Evolutionary conservation across 2,113 vertebrate species (phyloP), one percentile per base, ranked within the genome.

Genomic region (Salvelinus alpinus): DNA sequence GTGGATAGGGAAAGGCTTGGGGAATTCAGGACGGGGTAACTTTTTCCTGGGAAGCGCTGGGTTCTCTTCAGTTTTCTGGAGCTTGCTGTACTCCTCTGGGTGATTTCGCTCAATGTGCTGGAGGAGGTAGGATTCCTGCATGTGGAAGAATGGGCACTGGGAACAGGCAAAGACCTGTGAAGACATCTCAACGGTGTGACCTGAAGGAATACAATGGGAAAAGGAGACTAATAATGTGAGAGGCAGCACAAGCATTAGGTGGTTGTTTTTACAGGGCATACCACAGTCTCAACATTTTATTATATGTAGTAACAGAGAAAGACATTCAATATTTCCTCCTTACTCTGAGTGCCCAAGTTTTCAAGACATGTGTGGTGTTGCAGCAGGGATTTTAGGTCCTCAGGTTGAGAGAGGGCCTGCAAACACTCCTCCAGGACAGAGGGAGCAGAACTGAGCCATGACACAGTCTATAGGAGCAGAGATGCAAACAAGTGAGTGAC

Each of bases 81-180:
- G 76, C 65, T 76, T 84, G 75, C 16, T 20, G 69, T 83, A 78
- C 64, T 83, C 75, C 51, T 88, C 86, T 4, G 87, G 88, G 79
- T 90, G 90, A 51, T 79, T 85, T 68, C 69, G 85, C 29, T 90
- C 82, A 0, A 90, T 27, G 77, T 90, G 88, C 84, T 81, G 86
- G 77, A 84, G 82, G 73, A 90, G 84, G 80, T 73, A 88, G 22
- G 85, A 86, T 82, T 91, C 90, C 75, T 91, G 80, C 78, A 87
- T 82, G 87, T 91, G 90, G 73, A 88, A 88, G 78, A 90, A 91
- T 0, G 86, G 86, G 80, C 90, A 90, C 65, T 86, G 76, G 1
- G 90, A 83, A 73, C 88, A 89, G 77, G 86, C 82, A 38, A 89
- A 91, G 29, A 91, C 87, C 80, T 88, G 85, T 14, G 86, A 78